Evolutionary conservation across 2,797 vertebrate species (phyloP).

Genomic region (Rhincodon typus): DNA sequence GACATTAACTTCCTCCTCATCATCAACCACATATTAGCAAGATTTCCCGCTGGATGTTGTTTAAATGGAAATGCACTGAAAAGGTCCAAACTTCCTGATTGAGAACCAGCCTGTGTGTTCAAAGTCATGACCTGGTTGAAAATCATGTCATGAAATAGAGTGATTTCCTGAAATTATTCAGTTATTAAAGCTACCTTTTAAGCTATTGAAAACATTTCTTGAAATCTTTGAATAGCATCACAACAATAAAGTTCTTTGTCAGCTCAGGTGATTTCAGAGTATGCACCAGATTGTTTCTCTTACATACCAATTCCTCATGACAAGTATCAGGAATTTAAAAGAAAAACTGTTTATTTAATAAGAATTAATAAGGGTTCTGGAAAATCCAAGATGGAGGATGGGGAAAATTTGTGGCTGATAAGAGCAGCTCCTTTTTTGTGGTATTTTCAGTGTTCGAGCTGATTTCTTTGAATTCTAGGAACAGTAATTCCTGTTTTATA

Average conservation of each 20-base stretch:
- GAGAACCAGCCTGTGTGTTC: not conserved
- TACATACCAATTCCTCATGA: not conserved
- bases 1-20: not conserved
- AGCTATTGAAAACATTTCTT: not conserved
- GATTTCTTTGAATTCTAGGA: too few relatives aligned
- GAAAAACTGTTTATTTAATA: not conserved
- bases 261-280: too few relatives aligned
- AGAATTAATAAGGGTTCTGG: not conserved
- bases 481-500: too few relatives aligned
- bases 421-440: too few relatives aligned
- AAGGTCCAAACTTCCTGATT: not conserved
- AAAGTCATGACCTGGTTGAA: not conserved
- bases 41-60: not conserved
- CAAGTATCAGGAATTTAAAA: not conserved
- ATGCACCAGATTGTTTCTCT: not conserved
- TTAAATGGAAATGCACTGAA: not conserved
- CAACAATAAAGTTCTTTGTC: not conserved
- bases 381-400: too few relatives aligned
- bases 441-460: too few relatives aligned
- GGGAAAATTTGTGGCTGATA: too few relatives aligned
- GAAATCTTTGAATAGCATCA: not conserved
- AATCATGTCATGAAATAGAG: not conserved
- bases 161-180: not conserved
- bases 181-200: not conserved
- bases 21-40: not conserved